Conservation (phyloP, 2,797 vertebrate species). For the Rhadinocentrus ornatus region DNA sequence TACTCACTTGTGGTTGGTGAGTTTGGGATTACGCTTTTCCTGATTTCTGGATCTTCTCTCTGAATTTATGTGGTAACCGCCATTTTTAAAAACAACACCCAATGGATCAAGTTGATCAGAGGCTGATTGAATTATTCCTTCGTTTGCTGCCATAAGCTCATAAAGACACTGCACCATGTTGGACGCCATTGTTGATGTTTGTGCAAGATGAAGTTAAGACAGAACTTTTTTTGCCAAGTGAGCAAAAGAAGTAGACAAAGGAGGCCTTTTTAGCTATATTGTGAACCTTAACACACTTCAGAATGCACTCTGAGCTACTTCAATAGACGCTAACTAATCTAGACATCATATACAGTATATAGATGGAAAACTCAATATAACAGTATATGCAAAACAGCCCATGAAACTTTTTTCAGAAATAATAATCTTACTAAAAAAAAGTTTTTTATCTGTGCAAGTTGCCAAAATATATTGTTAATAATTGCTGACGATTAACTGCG, state of each 20-base stretch:
- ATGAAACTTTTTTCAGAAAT: background rate
- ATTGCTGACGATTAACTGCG: background rate
- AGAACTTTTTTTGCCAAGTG: background rate
- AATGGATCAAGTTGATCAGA: too few species aligned
- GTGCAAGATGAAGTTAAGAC: background rate
- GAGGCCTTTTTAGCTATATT: background rate
- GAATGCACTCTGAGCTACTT: background rate
- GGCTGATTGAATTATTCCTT: too few species aligned
- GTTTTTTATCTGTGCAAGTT: background rate
- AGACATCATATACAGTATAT: background rate
- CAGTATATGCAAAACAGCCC: background rate
- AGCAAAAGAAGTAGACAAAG: background rate
- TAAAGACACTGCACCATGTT: too few species aligned
- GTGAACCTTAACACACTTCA: background rate
- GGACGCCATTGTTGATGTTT: too few species aligned
- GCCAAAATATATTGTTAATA: background rate
- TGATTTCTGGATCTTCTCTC: too few species aligned
- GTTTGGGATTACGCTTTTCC: too few species aligned
- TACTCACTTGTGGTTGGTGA: too few species aligned
- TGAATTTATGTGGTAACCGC: too few species aligned
- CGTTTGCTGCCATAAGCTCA: too few species aligned
- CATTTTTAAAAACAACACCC: too few species aligned
- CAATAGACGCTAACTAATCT: background rate
- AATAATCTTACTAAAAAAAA: background rate
- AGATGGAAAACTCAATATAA: background rate